Base-by-base conservation (phyloP, 2,797 vertebrate species). In the Anguilla anguilla region DNA sequence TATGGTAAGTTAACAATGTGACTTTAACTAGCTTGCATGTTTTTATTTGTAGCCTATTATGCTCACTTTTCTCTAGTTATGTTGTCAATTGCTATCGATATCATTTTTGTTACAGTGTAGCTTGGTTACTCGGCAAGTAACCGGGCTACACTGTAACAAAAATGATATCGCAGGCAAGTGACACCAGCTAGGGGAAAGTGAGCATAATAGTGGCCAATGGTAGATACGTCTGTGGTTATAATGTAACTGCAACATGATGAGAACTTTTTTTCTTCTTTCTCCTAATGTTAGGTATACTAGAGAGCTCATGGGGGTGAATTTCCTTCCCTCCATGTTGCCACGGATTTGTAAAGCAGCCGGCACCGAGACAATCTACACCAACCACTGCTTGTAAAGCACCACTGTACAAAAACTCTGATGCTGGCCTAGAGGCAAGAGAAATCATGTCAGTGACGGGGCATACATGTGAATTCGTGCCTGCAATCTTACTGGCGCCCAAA, bases 271-370 rank as follows among this genome's bases (percentile, higher is more conserved):
- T 64, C 85, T 22, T 61, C 39, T 61, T 85, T 85, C 0, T 61
- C 39, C 59, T 35, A 31, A 22, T 2, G 31, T 61, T 25, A 64
- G 31, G 86, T 86, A 86, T 57, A 81, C 86, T 17, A 69, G 69
- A 79, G 86, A 86, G 53, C 74, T 77, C 11, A 87, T 83, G 77
- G 86, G 86, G 22, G 10, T 87, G 3, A 64, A 87, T 17, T 53
- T 35, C 53, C 77, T 82, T 13, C 22, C 25, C 22, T 77, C 57
- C 46, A 87, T 83, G 72, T 49, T 87, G 53, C 86, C 77, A 1
- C 74, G 77, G 9, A 87, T 87, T 6, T 81, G 86, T 35, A 87
- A 28, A 53, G 19, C 25, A 51, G 67, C n/a, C 0, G 85, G 46
- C 53, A 83, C 77, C 6, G 7, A 82, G 5, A 83, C 61, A 19